Base-by-base conservation (phyloP, 2,797 vertebrate genomes). In the Helarctos malayanus region DNA sequence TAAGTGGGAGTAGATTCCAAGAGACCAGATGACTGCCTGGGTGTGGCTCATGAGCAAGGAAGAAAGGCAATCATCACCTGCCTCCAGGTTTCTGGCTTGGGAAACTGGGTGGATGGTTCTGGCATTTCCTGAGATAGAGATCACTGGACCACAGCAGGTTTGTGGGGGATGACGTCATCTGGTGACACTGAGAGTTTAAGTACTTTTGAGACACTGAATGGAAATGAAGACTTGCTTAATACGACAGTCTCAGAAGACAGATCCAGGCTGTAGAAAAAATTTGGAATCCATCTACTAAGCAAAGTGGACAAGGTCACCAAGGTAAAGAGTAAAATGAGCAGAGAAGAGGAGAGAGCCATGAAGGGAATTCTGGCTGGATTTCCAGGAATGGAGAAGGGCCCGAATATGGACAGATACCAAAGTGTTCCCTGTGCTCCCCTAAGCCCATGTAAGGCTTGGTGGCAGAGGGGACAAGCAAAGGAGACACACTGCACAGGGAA, bases 61-160 rank as follows among this genome's bases (percentile, higher is more conserved):
- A 45, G 79, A 90, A 82, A 75, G 19, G 18, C 41, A 83, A 45
- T 69, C 52, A 61, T 61, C 52, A 79, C 71, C 71, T 81, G 69
- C 59, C 65, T 61, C 25, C 18, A 27, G n/a, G 86, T 56, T 85
- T 92, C 82, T 90, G 45, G 75, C 68, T 93, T 69, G 38, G 92
- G 65, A 92, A 93, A 97, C 0, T 56, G 41, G 69, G 54, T 80
- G 68, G 69, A 89, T 73, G 32, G 25, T 56, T n/a, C 41, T 92
- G 81, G 52, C 52, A 93, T 52, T 88, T 96, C 76, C 93, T 92
- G 82, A 92, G 59, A 65, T 57, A 93, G 27, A 56, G 83, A 85
- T 93, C 81, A 79, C 75, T 41, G 45, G 61, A 69, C 56, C 87
- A 83, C 12, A 84, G 79, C 63, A 87, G 15, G 45, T 38, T 59